Conservation (phyloP, 2,797 vertebrate genomes). For the Pangasius krempfi region DNA sequence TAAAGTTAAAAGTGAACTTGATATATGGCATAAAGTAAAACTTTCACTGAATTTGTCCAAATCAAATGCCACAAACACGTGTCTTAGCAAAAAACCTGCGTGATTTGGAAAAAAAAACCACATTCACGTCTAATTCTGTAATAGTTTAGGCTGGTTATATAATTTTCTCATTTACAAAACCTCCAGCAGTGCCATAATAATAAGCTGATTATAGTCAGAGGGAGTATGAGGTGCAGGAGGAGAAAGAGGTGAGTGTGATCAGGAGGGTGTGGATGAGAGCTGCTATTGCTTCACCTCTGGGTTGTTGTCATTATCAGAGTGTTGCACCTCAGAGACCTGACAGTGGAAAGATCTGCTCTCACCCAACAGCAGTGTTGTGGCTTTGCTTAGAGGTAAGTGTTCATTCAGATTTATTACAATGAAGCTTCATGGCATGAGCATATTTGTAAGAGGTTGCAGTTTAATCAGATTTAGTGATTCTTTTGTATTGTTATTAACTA, state of each 20-base stretch:
- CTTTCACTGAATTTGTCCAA: neutral
- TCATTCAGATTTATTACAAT: neutral
- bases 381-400: conserved; percentile 22
- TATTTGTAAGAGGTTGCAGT: neutral
- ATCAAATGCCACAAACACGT: neutral
- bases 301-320: neutral
- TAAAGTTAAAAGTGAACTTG: too few relatives aligned
- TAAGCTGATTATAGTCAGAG: conserved; percentile 17
- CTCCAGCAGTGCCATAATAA: neutral
- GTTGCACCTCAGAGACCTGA: conserved; percentile 5
- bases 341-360: conserved; percentile 9
- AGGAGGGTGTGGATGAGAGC: conserved; percentile 2
- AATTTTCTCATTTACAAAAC: neutral
- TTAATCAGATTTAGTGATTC: neutral
- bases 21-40: neutral
- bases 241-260: conserved; percentile 14
- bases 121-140: conserved; percentile 13
- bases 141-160: neutral
- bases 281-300: conserved; percentile 23
- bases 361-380: conserved; percentile 16
- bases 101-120: conserved; percentile 7
- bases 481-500: neutral
- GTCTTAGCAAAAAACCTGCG: neutral
- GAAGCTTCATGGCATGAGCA: neutral
- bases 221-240: neutral